Percentiles rank a stretch among this genome's conserved stretches.
Conservation (phyloP, 2,888 invertebrate genomes). For the Agapetus fuscipes region DNA sequence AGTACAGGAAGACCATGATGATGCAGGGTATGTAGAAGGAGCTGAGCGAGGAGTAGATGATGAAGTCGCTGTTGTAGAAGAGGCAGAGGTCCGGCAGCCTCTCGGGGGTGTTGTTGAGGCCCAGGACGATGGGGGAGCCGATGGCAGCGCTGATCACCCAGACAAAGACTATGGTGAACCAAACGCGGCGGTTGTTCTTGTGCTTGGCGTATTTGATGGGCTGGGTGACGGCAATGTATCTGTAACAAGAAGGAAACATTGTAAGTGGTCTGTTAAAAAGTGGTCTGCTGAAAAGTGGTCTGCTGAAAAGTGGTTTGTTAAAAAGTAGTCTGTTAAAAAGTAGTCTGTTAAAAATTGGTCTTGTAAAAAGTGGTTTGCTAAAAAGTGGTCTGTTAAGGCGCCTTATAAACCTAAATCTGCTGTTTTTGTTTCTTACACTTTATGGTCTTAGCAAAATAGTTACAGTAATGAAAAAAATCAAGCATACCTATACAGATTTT, state of each 20-base stretch:
- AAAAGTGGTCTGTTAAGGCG: no score
- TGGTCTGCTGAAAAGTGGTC: no score
- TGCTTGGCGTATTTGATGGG: conserved; percentile 99
- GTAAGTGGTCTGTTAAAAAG: conserved; percentile 6
- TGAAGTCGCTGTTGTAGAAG: conserved; percentile 97
- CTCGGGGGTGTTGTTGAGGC: conserved; percentile 88
- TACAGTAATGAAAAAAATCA: no score
- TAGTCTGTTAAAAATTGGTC: no score
- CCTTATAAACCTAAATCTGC: no score
- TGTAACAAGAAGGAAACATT: conserved; percentile 36
- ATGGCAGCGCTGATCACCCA: conserved; percentile 92
- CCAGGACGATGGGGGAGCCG: conserved; percentile 92
- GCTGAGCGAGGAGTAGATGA: conserved; percentile 94
- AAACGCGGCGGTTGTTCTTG: conserved; percentile 90
- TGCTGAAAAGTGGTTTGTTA: no score
- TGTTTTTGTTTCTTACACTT: no score
- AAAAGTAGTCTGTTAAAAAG: no score
- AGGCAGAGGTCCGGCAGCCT: conserved; percentile 78
- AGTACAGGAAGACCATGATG: conserved; percentile 97
- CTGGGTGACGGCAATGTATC: conserved; percentile 97
- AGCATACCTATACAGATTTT: no score
- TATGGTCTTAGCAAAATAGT: no score
- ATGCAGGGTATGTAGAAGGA: conserved; percentile 99
- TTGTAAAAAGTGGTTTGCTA: no score
- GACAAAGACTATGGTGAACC: conserved; percentile 88